phyloP scores from a whole-genome alignment of 2,113 vertebrate species.

The Hippocampus guttulatus region DNA sequence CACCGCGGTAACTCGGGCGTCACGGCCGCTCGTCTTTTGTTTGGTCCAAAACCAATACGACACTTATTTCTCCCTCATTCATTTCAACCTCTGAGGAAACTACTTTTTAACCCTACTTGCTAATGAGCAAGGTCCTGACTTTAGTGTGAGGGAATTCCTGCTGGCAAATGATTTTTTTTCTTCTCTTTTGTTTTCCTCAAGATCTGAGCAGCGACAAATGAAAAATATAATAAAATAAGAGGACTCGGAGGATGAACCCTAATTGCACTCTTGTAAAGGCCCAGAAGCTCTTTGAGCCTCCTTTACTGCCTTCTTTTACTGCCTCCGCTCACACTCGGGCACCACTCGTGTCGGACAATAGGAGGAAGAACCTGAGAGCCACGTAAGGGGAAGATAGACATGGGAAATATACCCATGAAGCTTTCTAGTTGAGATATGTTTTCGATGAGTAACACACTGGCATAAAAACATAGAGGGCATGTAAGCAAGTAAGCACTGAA shows the following conservation, averaged over 20 bases:
- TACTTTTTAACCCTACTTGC: constrained; percentile 1
- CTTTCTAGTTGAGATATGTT: neutral
- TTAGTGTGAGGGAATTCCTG: constrained; percentile 6
- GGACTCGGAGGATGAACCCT: neutral
- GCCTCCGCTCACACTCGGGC: neutral
- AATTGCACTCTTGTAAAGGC: constrained; percentile 8
- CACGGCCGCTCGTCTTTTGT: constrained; percentile 49
- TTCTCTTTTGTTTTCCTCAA: neutral
- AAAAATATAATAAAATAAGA: neutral
- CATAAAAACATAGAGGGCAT: neutral
- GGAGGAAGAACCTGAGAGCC: neutral
- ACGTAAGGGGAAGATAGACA: neutral
- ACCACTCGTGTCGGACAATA: neutral
- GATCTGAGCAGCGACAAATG: neutral
- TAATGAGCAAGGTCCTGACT: constrained; percentile 3
- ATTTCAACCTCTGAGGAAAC: constrained; percentile 6
- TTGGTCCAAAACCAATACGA: constrained; percentile 42
- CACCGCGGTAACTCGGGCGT: constrained; percentile 53
- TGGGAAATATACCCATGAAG: neutral
- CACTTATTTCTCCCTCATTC: constrained; percentile 35
- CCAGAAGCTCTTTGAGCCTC: neutral
- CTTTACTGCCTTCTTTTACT: constrained; percentile 8
- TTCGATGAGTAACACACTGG: neutral
- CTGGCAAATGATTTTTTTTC: neutral
- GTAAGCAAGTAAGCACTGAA: neutral